Evolutionary conservation across 2,113 vertebrate species (phyloP).

Genomic region (Isichthys henryi): DNA sequence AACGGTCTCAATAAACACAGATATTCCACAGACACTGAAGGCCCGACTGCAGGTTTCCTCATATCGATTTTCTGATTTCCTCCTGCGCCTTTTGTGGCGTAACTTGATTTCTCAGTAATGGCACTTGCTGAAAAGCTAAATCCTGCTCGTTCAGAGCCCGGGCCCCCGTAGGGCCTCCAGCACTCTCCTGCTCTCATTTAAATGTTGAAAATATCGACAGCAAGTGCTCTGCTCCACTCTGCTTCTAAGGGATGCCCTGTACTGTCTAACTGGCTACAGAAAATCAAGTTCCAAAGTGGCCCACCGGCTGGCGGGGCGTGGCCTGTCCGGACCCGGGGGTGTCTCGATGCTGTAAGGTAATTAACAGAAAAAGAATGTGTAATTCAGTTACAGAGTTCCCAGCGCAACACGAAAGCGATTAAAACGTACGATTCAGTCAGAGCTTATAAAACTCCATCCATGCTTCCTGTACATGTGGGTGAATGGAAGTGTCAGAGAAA

Average conservation of each 20-base stretch:
- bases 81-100: constrained; percentile 25
- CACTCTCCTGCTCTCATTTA: constrained; percentile 33
- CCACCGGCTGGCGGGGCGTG: neutral
- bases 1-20: constrained; percentile 28
- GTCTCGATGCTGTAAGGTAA: neutral
- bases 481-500: neutral
- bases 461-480: neutral
- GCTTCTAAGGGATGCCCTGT: constrained; percentile 20
- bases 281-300: neutral
- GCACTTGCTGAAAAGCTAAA: constrained; percentile 42
- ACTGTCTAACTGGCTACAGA: neutral
- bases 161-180: constrained; percentile 20
- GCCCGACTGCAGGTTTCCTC: constrained; percentile 23
- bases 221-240: constrained; percentile 25
- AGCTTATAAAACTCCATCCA: neutral
- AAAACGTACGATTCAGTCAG: neutral
- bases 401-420: neutral
- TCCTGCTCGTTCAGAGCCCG: constrained; percentile 28
- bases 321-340: neutral
- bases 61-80: constrained; percentile 41
- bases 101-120: constrained; percentile 38
- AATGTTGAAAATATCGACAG: constrained; percentile 38
- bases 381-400: neutral
- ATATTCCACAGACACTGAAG: constrained; percentile 29
- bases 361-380: neutral